Evolutionary conservation across 2,888 invertebrate genomes (phyloP).

Genomic region (Meteorus colon): DNA sequence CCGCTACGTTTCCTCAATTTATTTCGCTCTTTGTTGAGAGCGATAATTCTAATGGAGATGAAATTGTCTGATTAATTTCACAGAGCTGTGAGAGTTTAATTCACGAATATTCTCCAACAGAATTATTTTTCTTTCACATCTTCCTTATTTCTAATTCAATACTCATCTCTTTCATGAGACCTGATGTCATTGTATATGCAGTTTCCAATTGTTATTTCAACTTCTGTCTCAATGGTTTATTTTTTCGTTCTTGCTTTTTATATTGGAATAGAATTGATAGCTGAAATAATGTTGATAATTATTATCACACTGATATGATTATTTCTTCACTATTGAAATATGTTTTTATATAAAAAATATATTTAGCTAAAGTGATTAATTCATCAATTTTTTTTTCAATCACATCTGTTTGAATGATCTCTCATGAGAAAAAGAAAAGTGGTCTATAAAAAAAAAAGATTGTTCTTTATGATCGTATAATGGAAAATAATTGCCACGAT

Average conservation of each 20-base stretch:
- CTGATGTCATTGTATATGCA: slow-evolving; percentile 4
- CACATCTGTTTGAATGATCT: too few species aligned
- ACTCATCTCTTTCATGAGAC: background rate
- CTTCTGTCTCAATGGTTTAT: background rate
- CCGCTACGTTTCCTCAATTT: background rate
- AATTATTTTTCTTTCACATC: slow-evolving; percentile 17
- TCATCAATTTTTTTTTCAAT: too few species aligned
- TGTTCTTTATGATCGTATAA: too few species aligned
- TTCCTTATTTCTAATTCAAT: slow-evolving; percentile 21
- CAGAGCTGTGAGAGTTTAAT: slow-evolving; percentile 17
- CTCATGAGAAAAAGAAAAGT: too few species aligned
- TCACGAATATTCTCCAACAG: slow-evolving; percentile 12
- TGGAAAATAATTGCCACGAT: too few species aligned
- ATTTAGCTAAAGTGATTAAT: too few species aligned
- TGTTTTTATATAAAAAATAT: too few species aligned
- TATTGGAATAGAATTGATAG: too few species aligned
- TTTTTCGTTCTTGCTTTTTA: background rate
- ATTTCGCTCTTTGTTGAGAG: background rate
- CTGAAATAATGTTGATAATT: too few species aligned
- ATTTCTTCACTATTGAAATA: too few species aligned
- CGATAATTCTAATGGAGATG: slow-evolving; percentile 16
- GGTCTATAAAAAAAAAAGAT: too few species aligned
- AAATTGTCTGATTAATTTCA: slow-evolving; percentile 35
- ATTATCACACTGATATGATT: too few species aligned
- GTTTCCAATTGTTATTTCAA: background rate